These are phyloP conservation scores for Zonotrichia leucophrys DNA, from an alignment of 2,113 vertebrate genomes.

Conservation along the genomic window DNA sequence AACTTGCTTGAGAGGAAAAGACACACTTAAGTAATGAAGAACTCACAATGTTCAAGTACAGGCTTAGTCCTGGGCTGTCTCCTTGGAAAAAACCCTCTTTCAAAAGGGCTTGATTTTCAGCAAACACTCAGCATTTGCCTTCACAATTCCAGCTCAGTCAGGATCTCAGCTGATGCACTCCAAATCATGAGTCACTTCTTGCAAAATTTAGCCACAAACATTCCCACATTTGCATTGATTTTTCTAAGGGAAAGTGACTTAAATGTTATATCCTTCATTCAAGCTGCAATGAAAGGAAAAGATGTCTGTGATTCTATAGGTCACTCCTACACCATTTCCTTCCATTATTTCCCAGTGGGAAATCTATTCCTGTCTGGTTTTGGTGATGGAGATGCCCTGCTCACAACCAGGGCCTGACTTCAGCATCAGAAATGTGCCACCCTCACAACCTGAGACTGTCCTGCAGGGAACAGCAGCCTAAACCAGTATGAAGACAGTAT, in stretches of 20 bases:
- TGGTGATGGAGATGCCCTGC: neutral
- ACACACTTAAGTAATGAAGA: neutral
- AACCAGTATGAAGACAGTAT: neutral
- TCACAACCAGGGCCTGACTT: neutral
- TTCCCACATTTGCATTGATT: neutral
- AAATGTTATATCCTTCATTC: neutral
- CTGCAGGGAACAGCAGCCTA: neutral
- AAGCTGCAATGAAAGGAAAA: neutral
- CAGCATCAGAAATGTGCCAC: neutral
- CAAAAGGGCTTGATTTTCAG: slow-evolving; percentile 21
- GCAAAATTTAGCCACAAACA: slow-evolving; percentile 7
- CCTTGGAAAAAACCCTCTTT: neutral
- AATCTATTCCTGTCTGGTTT: neutral
- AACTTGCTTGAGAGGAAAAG: neutral
- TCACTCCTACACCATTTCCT: neutral
- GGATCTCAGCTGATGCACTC: neutral
- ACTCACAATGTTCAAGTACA: neutral
- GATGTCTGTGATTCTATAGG: neutral
- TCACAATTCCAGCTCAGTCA: neutral
- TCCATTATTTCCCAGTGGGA: neutral
- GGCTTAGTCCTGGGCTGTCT: neutral
- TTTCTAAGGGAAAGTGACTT: neutral
- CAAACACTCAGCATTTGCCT: neutral
- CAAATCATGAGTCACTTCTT: neutral
- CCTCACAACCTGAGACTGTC: neutral